These are phyloP conservation scores for Ctenochaetus hawaiiensis DNA, from an alignment of 2,797 vertebrate species.

Conservation along the genomic window DNA sequence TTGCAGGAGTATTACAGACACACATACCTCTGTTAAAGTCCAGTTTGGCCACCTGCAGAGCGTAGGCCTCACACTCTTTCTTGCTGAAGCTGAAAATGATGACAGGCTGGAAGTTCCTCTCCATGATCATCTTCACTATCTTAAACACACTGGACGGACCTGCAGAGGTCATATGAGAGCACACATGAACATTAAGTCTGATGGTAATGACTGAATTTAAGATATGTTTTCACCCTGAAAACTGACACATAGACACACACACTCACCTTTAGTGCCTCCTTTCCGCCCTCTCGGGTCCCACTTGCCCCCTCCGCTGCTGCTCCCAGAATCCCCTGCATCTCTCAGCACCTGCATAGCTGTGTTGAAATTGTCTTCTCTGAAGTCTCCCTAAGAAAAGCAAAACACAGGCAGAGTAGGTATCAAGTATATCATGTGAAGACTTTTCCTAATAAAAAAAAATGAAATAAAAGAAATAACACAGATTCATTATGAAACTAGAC, in stretches of 20 bases:
- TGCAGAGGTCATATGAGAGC: conserved; percentile 49
- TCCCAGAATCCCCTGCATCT: conserved; percentile 90
- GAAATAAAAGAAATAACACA: background rate
- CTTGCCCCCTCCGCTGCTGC: conserved; percentile 81
- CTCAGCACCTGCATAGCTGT: conserved; percentile 99
- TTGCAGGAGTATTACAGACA: background rate
- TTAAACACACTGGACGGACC: conserved; percentile 98
- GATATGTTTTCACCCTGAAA: background rate
- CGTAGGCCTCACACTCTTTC: conserved; percentile 98
- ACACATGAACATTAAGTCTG: background rate
- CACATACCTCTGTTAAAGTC: conserved; percentile 95
- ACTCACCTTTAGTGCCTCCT: conserved; percentile 94
- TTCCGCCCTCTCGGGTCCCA: conserved; percentile 95
- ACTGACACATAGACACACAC: background rate
- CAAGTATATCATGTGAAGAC: background rate
- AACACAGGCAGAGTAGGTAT: background rate
- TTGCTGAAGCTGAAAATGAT: conserved; percentile 99
- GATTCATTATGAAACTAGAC: background rate
- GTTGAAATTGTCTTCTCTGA: conserved; percentile 99
- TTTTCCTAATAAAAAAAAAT: background rate
- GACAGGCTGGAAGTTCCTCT: conserved; percentile 99
- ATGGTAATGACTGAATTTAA: background rate
- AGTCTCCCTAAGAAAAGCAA: conserved; percentile 89
- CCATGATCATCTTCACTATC: conserved; percentile 99
- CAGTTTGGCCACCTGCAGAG: conserved; percentile 96